Evolutionary conservation across 2,888 invertebrate species (phyloP).

Genomic region (Polyommatus icarus): DNA sequence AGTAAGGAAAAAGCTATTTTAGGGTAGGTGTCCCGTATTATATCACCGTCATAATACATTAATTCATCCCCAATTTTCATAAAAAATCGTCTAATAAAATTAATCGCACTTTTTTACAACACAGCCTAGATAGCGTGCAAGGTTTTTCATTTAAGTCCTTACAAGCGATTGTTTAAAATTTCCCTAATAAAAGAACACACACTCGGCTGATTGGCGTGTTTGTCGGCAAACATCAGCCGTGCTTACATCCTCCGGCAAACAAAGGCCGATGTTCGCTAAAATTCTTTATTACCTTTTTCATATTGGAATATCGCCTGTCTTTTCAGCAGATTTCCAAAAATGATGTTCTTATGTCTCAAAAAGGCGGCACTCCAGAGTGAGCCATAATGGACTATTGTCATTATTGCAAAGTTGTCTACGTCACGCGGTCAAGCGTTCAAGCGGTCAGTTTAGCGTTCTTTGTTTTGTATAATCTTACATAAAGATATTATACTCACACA

Average conservation of each 20-base stretch:
- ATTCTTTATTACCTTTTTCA: constrained; percentile 29
- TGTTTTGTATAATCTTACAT: no score
- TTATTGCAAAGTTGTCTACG: no score
- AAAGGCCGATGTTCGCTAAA: constrained; percentile 35
- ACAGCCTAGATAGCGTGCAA: background rate
- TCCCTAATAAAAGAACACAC: constrained; percentile 40
- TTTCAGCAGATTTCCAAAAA: constrained; percentile 29
- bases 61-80: background rate
- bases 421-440: no score
- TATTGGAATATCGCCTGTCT: background rate
- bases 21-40: no score
- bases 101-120: background rate
- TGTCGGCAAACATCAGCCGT: constrained; percentile 36
- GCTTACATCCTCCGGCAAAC: constrained; percentile 38
- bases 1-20: no score
- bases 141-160: constrained; percentile 1
- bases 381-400: no score
- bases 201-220: constrained; percentile 40
- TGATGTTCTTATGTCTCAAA: background rate
- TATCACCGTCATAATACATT: background rate
- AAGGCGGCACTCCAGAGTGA: no score
- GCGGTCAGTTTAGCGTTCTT: no score
- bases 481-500: no score
- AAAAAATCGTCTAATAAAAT: background rate
- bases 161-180: constrained; percentile 30